Evolutionary conservation across 2,888 invertebrate species (phyloP), one percentile per base, ranked within the genome.

Genomic region (Alentia gelatinosa): DNA sequence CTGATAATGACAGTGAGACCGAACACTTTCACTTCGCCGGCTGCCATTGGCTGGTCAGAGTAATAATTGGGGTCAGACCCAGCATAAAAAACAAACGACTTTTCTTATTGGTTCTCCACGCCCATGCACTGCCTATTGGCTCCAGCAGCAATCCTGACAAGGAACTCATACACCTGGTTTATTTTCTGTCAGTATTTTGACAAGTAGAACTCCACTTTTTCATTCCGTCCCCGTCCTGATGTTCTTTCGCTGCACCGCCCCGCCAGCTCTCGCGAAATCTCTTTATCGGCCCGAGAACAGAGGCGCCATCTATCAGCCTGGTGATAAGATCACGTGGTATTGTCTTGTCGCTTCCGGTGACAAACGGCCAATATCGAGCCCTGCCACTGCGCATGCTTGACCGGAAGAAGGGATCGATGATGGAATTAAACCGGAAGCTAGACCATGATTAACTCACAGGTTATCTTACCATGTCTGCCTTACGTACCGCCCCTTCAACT

Each of bases 321-420:
- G 35, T 39, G 79, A 79, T 79, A 79, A 79, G 79, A 79, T 79
- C 79, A 79, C 79, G 39, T 79, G 79, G 79, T 79, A 79, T 79
- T 79, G 79, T 79, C 37, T 35, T 39, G 39, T 79, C 35, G 37
- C n/a, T 79, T 79, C 37, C 37, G 79, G 35, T 79, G 79, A 79
- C 37, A 79, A 39, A 79, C 37, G 79, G 79, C n/a, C 79, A 79
- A 79, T 79, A 79, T 33, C 79, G 35, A 79, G 79, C 63, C 5
- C 63, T n/a, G n/a, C n/a, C n/a, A n/a, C n/a, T 37, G 37, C 79
- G 37, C 79, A 39, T 35, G 79, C 37, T 35, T 23, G 79, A 35
- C 37, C 12, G 39, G 79, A 79, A 1, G 39, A 37, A 30, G 39
- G 37, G 79, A n/a, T 79, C 79, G 79, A 79, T 79, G 79, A 79